A percentile compares a stretch with the other conserved stretches of the same genome.
Evolutionary conservation across 1,140 invertebrate genomes (phyloP).

Genomic region (Phocides pigmalion): DNA sequence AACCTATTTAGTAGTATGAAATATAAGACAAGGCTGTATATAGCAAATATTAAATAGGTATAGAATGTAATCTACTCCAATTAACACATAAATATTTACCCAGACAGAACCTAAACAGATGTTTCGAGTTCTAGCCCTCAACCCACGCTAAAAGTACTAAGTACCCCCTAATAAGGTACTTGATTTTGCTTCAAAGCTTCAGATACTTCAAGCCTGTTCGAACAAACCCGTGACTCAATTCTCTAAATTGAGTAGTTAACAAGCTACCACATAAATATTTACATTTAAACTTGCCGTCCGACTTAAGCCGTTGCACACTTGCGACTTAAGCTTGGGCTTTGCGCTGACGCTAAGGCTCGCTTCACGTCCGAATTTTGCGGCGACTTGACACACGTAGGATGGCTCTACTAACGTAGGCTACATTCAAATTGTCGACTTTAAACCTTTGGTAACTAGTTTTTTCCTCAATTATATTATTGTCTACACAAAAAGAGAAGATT

Average conservation of each 20-base stretch:
- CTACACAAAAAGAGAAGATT: no score
- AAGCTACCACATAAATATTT: slow-evolving; percentile 9
- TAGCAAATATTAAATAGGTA: neutral
- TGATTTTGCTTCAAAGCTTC: neutral
- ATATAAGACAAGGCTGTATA: no score
- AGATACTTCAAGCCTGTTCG: neutral
- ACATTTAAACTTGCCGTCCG: slow-evolving; percentile 1
- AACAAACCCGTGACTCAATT: neutral
- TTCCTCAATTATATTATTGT: no score
- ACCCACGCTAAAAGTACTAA: neutral
- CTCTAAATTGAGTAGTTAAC: slow-evolving; percentile 8
- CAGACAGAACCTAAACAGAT: neutral
- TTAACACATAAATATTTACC: neutral
- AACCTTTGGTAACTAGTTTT: no score
- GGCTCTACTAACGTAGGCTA: no score
- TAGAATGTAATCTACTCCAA: neutral
- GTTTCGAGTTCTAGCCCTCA: neutral
- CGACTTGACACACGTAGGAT: no score
- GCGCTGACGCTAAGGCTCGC: no score
- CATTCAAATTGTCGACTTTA: no score
- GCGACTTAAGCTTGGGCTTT: neutral
- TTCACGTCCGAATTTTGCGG: no score
- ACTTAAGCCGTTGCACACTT: neutral
- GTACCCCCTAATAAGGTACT: neutral
- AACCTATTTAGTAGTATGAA: no score